Evolutionary conservation across 2,888 invertebrate species (phyloP).

Genomic region (Stenichneumon culpator): DNA sequence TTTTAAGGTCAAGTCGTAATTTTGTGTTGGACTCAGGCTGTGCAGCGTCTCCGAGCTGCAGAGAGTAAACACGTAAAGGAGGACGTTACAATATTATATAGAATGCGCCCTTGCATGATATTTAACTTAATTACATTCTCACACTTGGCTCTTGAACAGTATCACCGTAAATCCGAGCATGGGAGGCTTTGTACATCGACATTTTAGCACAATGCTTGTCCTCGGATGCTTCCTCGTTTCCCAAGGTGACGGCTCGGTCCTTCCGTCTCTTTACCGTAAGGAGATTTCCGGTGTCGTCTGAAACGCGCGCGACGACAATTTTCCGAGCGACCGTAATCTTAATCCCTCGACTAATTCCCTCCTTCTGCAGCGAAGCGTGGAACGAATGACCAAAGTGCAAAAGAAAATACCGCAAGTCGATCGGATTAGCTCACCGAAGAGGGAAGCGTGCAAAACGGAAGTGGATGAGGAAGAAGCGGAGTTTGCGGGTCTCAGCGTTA

Average conservation of each 20-base stretch:
- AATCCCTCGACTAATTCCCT: neutral
- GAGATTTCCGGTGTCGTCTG: constrained; percentile 15
- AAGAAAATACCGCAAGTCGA: neutral
- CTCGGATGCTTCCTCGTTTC: constrained; percentile 63
- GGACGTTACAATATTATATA: no score
- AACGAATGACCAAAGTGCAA: neutral
- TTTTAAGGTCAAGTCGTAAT: no score
- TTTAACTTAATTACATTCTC: no score
- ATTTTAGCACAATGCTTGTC: constrained; percentile 25
- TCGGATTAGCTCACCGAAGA: neutral
- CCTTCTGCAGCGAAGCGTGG: neutral
- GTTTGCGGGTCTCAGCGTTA: neutral
- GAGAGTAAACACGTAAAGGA: no score
- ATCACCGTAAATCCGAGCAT: neutral
- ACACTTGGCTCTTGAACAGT: neutral
- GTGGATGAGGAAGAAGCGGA: neutral
- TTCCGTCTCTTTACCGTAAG: constrained; percentile 49
- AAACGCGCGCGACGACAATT: neutral
- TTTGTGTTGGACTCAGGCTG: no score
- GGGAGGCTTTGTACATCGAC: neutral
- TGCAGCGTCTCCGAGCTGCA: no score
- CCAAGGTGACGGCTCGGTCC: constrained; percentile 64
- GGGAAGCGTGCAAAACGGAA: neutral
- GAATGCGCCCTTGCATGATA: no score
- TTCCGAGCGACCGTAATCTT: neutral